A percentile compares a stretch with the other conserved stretches of the same genome.
Evolutionary conservation across 2,113 vertebrate genomes (phyloP).

Genomic region (Chaetops frenatus): DNA sequence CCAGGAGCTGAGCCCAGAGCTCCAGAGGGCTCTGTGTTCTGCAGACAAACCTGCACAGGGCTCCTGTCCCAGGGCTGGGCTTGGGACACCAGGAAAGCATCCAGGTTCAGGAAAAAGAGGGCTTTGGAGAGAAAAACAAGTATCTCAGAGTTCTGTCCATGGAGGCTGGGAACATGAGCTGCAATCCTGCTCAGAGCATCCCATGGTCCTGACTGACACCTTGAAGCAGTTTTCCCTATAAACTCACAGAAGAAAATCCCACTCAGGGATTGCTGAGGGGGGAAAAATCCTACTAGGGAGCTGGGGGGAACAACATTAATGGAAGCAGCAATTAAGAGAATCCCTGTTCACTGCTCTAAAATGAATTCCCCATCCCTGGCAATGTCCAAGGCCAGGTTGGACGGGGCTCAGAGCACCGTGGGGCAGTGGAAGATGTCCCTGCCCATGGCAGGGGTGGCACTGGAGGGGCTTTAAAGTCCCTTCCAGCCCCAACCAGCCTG

Average conservation of each 20-base stretch:
- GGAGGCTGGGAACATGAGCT: not conserved
- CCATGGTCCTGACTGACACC: not conserved
- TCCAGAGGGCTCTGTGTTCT: not conserved
- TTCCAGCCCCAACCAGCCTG: not conserved
- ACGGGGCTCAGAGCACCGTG: accelerated
- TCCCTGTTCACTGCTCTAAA: not conserved
- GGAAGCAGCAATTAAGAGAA: accelerated
- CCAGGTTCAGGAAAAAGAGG: not conserved
- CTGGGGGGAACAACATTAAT: accelerated
- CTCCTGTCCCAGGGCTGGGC: not conserved
- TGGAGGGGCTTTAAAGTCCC: not conserved
- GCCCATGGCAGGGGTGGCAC: not conserved
- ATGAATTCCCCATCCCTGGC: not conserved
- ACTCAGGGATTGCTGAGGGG: not conserved
- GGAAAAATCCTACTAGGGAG: not conserved
- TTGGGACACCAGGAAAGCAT: not conserved
- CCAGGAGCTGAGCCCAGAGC: not conserved
- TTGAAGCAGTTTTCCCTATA: not conserved
- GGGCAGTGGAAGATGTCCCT: not conserved
- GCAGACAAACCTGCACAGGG: not conserved
- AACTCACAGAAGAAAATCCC: not conserved
- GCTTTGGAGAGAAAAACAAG: not conserved
- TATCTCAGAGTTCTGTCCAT: accelerated
- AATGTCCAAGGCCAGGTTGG: not conserved
- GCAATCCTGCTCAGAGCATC: not conserved